Base-by-base conservation (phyloP, 2,797 vertebrate species). In the Alfaro cultratus region DNA sequence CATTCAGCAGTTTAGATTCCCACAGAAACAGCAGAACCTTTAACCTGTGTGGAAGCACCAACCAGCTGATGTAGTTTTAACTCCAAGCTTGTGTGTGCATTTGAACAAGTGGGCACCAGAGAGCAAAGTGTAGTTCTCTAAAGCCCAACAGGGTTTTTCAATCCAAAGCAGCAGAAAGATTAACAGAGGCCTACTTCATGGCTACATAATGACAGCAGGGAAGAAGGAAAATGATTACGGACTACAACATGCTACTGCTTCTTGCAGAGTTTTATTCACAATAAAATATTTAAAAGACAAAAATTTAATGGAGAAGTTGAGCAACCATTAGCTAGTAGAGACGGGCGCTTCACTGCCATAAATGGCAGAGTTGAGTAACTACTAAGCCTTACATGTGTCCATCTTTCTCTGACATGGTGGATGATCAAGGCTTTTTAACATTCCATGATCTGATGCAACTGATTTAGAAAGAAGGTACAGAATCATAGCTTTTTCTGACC, bases 61-160 rank as follows among this genome's bases (percentile, higher is more conserved):
- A 87, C 77, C 79, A 87, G 77, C 79, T 88, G 84, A 83, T 93
- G 84, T 82, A 85, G 67, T 85, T 90, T 88, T 72, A 85, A 70
- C 73, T 83, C 36, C 5, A 43, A 57, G 55, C 67, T 64, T 74
- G 39, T 62, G 60, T 84, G 76, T 68, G 62, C 74, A 47, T 68
- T 72, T 79, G 47, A 39, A 43, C 67, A 36, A 57, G 46, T 31
- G 41, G 45, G 78, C 62, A 74, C 57, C 57, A 85, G 79, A 64
- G 76, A 43, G 31, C 4, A 45, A 78, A 87, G 78, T 86, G 83
- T 78, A 89, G 86, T 85, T 77, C 87, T 88, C 87, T 89, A 88
- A 95, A 92, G 80, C 93, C 88, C 88, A 91, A 91, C 85, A 91
- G 91, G 92, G 93, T 92, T 94, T 94, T 93, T 89, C 89, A 94